Base-by-base conservation (phyloP, 2,888 invertebrate genomes). In the Eulithis prunata region DNA sequence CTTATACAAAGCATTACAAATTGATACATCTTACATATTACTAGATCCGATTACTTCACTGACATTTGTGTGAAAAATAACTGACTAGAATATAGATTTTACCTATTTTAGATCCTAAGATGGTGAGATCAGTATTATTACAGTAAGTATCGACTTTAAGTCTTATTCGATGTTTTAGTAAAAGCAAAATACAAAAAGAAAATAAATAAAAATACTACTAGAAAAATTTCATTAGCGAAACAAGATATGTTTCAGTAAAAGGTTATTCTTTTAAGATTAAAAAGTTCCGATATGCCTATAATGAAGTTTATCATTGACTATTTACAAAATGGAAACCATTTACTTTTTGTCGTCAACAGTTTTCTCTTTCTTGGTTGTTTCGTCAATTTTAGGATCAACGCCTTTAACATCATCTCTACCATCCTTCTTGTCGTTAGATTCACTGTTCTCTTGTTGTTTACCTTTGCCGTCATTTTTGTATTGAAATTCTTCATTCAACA, bases 41-140 rank as follows among this genome's bases (percentile, higher is more conserved):
- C 85, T 85, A 90, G 91, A 87, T 90, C 91, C 78, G 92, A 86
- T 90, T 83, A 87, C 88, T 78, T 81, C 91, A 92, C 92, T 89
- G 88, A 90, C 91, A 92, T 92, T 92, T 92, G 76, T 80, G 82
- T 82, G 80, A 80, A 86, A 81, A 83, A 83, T 81, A 79, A 82
- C 78, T 78, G 80, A 78, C 78, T 86, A 90, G 91, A 90, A 90
- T 88, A 86, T 87, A 88, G 75, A 79, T 82, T 80, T 78, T 63
- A 68, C 79, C 82, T 82, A 82, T 78, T 78, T 74, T 74, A 75
- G 73, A 78, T 73, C 72, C 75, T 75, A 64, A 62, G 28, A 46
- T 57, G 59, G 46, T 62, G 64, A 65, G 43, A 75, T 67, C 66
- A 71, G 71, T 77, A 72, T 74, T 73, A 76, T 74, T 72, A 63